phyloP scores from a whole-genome alignment of 1,140 invertebrate species.

The Ptiloglossa arizonensis region DNA sequence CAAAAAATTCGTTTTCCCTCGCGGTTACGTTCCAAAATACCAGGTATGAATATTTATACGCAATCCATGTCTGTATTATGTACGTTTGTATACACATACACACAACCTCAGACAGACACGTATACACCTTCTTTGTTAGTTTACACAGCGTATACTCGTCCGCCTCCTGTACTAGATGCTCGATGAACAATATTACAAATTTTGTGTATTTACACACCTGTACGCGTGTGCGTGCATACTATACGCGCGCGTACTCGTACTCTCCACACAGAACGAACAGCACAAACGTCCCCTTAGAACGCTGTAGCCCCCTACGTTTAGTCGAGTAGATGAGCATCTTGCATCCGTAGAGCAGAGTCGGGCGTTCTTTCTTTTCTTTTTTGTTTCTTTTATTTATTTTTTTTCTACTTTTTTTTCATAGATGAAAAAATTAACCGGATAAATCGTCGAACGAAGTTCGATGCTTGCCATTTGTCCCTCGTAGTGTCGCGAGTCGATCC shows the following conservation, averaged over 20 bases:
- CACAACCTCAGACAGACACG: constrained; percentile 2
- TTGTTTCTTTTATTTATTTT: no score
- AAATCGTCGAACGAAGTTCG: no score
- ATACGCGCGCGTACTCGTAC: neutral
- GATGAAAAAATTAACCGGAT: no score
- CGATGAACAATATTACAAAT: constrained; percentile 37
- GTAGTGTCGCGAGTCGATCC: no score
- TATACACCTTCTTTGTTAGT: constrained; percentile 28
- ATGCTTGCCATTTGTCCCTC: no score
- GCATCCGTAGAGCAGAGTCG: constrained; percentile 58
- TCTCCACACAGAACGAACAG: neutral
- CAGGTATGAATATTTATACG: constrained; percentile 11
- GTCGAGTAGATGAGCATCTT: constrained; percentile 70
- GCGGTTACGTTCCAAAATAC: constrained; percentile 29
- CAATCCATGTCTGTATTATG: constrained; percentile 35
- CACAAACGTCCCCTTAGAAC: constrained; percentile 36
- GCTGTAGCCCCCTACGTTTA: constrained; percentile 35
- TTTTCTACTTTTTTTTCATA: no score
- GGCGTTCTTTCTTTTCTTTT: neutral
- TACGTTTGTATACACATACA: constrained; percentile 1
- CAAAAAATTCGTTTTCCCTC: no score
- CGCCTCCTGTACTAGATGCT: constrained; percentile 39
- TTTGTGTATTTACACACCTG: constrained; percentile 5
- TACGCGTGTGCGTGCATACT: constrained; percentile 2
- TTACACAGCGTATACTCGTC: constrained; percentile 8